Conservation (phyloP, 2,888 invertebrate species). For the Sphecodes monilicornis region DNA sequence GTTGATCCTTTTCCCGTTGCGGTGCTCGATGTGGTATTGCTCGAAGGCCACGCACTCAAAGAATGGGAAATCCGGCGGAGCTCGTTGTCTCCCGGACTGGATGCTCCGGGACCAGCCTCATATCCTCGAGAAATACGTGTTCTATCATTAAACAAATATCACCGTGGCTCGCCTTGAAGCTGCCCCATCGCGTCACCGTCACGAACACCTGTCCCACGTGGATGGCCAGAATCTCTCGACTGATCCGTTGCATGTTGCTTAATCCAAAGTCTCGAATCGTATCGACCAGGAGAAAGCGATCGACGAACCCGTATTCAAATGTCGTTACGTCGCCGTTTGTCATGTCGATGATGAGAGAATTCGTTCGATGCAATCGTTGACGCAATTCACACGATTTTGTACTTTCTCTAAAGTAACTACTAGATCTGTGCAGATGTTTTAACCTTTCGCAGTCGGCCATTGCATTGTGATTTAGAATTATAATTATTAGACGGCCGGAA, state of each 20-base stretch:
- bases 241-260: conserved; percentile 11
- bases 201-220: background rate
- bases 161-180: conserved; percentile 29
- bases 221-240: conserved; percentile 2
- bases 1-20: conserved; percentile 59
- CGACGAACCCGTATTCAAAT: background rate
- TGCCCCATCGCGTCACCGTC: background rate
- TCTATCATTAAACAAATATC: conserved; percentile 43
- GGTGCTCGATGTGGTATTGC: conserved; percentile 30
- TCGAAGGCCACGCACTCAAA: conserved; percentile 60
- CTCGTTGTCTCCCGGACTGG: conserved; percentile 29
- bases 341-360: background rate
- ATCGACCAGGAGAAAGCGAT: conserved; percentile 27
- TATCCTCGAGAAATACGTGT: conserved; percentile 13
- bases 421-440: too few relatives aligned
- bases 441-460: too few relatives aligned
- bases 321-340: background rate
- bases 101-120: conserved; percentile 22
- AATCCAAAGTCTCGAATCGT: background rate
- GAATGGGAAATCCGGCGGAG: conserved; percentile 48
- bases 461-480: too few relatives aligned
- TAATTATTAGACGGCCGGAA: too few relatives aligned
- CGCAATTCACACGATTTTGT: background rate
- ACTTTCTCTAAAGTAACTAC: background rate
- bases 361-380: background rate